Conservation (phyloP, 2,888 invertebrate species). For the Drosophila longiperda region DNA sequence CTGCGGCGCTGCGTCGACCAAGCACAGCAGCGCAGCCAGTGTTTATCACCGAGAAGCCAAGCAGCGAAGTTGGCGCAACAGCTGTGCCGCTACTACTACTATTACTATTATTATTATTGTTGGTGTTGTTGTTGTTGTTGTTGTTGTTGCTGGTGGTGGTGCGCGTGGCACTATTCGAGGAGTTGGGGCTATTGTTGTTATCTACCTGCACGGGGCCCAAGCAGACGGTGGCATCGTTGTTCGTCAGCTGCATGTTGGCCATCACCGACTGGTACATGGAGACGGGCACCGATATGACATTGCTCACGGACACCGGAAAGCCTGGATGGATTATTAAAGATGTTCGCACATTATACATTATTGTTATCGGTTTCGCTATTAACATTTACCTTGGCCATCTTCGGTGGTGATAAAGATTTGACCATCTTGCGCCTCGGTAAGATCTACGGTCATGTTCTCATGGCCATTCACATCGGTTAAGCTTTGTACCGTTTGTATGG, state of each 20-base stretch:
- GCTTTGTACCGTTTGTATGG: conserved; percentile 89
- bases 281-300: conserved; percentile 97
- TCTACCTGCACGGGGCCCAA: conserved; percentile 94
- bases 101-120: conserved; percentile 48
- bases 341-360: neutral
- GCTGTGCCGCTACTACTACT: conserved; percentile 33
- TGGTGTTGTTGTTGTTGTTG: conserved; percentile 41
- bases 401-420: conserved; percentile 98
- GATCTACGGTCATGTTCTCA: conserved; percentile 93
- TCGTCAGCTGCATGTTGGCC: conserved; percentile 93
- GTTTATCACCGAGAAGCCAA: conserved; percentile 53
- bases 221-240: conserved; percentile 92
- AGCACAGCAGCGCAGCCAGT: conserved; percentile 30
- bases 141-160: conserved; percentile 40
- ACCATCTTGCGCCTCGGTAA: conserved; percentile 97
- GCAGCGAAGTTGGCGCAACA: conserved; percentile 35
- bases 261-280: conserved; percentile 99
- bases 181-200: conserved; percentile 57
- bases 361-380: neutral
- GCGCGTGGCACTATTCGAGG: conserved; percentile 58
- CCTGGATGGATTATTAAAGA: conserved; percentile 62
- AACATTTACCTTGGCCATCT: conserved; percentile 92
- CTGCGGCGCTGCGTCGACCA: conserved; percentile 37
- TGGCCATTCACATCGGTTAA: conserved; percentile 89
- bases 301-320: conserved; percentile 93